Percentiles rank a stretch among this genome's conserved stretches.
Evolutionary conservation across 2,888 invertebrate species (phyloP).

Genomic region (Xanthorhoe spadicearia): DNA sequence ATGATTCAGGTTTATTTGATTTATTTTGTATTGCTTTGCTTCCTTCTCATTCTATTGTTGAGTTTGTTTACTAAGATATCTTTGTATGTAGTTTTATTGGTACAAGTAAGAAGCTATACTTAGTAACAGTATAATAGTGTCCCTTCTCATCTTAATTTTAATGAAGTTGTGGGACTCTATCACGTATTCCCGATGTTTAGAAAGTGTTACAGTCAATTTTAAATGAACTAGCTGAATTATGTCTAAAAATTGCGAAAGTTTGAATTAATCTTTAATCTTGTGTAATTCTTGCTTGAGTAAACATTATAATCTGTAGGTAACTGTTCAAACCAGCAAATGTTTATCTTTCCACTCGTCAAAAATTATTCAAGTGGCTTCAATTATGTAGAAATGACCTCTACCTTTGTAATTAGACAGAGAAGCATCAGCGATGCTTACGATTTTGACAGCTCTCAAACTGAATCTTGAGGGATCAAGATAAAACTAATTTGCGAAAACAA

Average conservation of each 20-base stretch:
- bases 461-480: conserved; percentile 40
- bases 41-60: neutral
- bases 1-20: conserved; percentile 26
- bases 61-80: neutral
- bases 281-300: neutral
- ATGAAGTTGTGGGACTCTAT: too few relatives aligned
- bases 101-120: too few relatives aligned
- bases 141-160: too few relatives aligned
- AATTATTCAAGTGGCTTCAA: neutral
- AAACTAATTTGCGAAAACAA: conserved; percentile 6
- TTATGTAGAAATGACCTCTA: conserved; percentile 41
- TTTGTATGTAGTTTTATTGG: too few relatives aligned
- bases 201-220: too few relatives aligned
- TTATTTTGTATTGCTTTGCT: conserved; percentile 26
- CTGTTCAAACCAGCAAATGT: neutral
- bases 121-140: too few relatives aligned
- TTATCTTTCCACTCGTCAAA: neutral
- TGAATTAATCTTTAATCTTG: too few relatives aligned
- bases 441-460: conserved; percentile 43
- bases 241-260: too few relatives aligned
- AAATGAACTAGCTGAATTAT: too few relatives aligned
- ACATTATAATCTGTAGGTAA: neutral
- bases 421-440: conserved; percentile 36
- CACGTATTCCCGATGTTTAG: too few relatives aligned
- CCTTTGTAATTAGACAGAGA: conserved; percentile 42